Percentiles rank a stretch among this genome's conserved stretches.
phyloP scores from a whole-genome alignment of 2,888 invertebrate genomes.

The Ceriagrion tenellum region DNA sequence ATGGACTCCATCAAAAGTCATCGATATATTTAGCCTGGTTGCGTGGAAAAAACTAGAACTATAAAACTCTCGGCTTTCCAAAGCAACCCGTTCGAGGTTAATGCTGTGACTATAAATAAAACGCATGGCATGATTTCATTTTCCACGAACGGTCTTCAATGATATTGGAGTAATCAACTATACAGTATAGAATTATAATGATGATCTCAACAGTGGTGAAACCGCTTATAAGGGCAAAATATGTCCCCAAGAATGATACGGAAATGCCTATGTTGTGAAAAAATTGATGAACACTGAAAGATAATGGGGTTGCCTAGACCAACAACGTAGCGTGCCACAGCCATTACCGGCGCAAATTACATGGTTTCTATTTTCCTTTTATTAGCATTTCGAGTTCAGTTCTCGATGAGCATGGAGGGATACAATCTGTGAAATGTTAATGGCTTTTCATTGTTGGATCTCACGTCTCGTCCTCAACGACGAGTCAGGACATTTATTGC shows the following conservation, averaged over 20 bases:
- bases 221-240: too few relatives aligned
- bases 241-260: too few relatives aligned
- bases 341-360: neutral
- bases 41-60: neutral
- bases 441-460: neutral
- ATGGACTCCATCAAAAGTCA: neutral
- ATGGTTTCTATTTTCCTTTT: neutral
- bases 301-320: too few relatives aligned
- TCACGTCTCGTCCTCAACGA: neutral
- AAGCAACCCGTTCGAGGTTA: neutral
- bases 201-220: neutral
- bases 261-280: too few relatives aligned
- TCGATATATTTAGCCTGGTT: neutral
- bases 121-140: neutral
- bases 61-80: too few relatives aligned
- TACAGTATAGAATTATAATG: neutral
- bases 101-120: neutral
- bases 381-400: neutral
- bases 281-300: too few relatives aligned
- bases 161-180: neutral
- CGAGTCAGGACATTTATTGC: neutral
- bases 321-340: neutral
- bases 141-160: neutral
- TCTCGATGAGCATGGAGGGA: neutral
- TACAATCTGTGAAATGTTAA: neutral